These are phyloP conservation scores for Anas capensis DNA, from an alignment of 2,797 vertebrate genomes.

Conservation along the genomic window DNA sequence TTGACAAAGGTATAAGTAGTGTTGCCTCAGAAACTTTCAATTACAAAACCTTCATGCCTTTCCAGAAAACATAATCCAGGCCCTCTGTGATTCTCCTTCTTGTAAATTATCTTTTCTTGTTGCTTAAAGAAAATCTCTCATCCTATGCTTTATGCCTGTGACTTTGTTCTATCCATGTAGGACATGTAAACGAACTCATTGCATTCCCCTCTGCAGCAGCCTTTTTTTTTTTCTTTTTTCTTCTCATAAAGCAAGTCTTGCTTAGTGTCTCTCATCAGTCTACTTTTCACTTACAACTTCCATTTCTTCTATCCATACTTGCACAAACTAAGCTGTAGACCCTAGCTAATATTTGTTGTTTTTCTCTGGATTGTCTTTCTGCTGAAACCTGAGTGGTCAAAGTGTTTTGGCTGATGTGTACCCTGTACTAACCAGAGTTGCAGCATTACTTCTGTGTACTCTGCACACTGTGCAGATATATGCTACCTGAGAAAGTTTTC, in stretches of 20 bases:
- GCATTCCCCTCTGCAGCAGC: not conserved
- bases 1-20: not conserved
- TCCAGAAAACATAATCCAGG: not conserved
- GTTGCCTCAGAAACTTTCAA: not conserved
- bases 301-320: not conserved
- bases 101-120: not conserved
- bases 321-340: not conserved
- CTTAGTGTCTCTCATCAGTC: not conserved
- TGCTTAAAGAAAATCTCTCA: not conserved
- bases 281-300: not conserved
- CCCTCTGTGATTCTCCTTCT: not conserved
- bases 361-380: not conserved
- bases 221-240: not conserved
- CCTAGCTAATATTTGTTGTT: not conserved
- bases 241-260: not conserved
- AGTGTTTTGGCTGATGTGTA: not conserved
- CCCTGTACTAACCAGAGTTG: not conserved
- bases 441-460: not conserved
- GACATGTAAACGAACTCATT: not conserved
- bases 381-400: not conserved
- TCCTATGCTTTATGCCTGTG: not conserved
- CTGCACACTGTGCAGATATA: not conserved
- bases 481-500: not conserved
- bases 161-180: not conserved
- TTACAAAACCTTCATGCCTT: rapidly evolving